phyloP scores from a whole-genome alignment of 92 coral and sea anemone species.

The Muricea muricata region DNA sequence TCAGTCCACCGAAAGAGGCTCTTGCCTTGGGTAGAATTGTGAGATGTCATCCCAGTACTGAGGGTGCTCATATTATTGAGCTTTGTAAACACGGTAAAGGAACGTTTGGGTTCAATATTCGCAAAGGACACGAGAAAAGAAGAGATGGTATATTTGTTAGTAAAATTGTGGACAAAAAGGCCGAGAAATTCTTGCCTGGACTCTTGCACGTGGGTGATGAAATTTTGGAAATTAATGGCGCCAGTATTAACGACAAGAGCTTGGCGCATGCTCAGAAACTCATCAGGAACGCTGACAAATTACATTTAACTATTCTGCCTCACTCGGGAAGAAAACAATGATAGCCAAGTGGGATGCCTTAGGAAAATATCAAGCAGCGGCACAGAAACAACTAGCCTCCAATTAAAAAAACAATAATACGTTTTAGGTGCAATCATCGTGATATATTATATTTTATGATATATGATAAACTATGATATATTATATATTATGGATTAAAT shows the following conservation, averaged over 20 bases:
- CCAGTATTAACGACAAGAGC: slow-evolving; percentile 63
- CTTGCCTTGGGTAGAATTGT: slow-evolving; percentile 74
- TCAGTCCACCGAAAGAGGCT: slow-evolving; percentile 82
- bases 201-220: slow-evolving; percentile 94
- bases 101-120: slow-evolving; percentile 89
- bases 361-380: no score
- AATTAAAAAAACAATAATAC: no score
- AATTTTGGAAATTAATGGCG: slow-evolving; percentile 81
- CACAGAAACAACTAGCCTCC: no score
- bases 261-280: slow-evolving; percentile 80
- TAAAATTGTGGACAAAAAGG: slow-evolving; percentile 79
- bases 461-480: no score
- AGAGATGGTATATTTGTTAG: slow-evolving; percentile 83
- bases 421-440: no score
- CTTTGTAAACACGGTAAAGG: slow-evolving; percentile 80
- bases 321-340: slow-evolving; percentile 83
- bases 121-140: slow-evolving; percentile 77
- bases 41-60: slow-evolving; percentile 77
- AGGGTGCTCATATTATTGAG: slow-evolving; percentile 87
- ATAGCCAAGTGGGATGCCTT: no score
- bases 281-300: slow-evolving; percentile 80
- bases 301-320: slow-evolving; percentile 79
- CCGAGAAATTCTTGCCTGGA: slow-evolving; percentile 90
- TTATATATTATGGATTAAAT: no score
- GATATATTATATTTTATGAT: no score